These are phyloP conservation scores for Aphaenogaster floridana DNA, from an alignment of 1,140 invertebrate species.

Conservation along the genomic window DNA sequence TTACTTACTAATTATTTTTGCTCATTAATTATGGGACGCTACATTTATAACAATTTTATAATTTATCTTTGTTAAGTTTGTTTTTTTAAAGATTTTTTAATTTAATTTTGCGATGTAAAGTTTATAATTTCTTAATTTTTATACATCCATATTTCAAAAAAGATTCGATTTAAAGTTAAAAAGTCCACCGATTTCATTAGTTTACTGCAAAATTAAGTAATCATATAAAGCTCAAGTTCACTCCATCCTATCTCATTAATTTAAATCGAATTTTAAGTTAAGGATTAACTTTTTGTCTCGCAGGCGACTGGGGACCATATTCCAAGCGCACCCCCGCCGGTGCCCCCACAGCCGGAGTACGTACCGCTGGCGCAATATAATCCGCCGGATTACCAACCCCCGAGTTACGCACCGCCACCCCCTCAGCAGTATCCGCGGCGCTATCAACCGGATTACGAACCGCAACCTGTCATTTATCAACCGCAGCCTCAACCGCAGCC, in stretches of 20 bases:
- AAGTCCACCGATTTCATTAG: not conserved
- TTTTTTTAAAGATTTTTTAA: not conserved
- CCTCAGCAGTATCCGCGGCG: slow-evolving; percentile 64
- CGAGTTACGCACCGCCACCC: slow-evolving; percentile 73
- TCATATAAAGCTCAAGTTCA: not conserved
- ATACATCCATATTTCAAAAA: not conserved
- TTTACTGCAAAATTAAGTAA: not conserved
- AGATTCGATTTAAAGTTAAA: not conserved
- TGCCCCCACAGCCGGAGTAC: slow-evolving; percentile 88
- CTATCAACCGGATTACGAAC: slow-evolving; percentile 68
- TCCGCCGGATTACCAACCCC: slow-evolving; percentile 88
- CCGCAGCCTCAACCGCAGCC: slow-evolving; percentile 78
- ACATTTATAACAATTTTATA: not conserved
- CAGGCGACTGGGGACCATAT: slow-evolving; percentile 93
- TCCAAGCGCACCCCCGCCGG: slow-evolving; percentile 89
- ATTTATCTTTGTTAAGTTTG: not conserved
- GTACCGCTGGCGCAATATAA: slow-evolving; percentile 90
- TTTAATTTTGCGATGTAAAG: not conserved
- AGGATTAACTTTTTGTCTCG: slow-evolving; percentile 56
- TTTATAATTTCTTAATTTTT: not conserved
- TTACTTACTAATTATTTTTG: too few relatives aligned
- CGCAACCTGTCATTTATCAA: slow-evolving; percentile 66
- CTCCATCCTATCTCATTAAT: not conserved
- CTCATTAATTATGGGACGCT: not conserved
- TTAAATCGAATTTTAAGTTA: not conserved